Percentiles rank a stretch among this genome's conserved stretches.
Evolutionary conservation across 1,140 invertebrate species (phyloP).

Genomic region (Lordiphosa stackelbergi): DNA sequence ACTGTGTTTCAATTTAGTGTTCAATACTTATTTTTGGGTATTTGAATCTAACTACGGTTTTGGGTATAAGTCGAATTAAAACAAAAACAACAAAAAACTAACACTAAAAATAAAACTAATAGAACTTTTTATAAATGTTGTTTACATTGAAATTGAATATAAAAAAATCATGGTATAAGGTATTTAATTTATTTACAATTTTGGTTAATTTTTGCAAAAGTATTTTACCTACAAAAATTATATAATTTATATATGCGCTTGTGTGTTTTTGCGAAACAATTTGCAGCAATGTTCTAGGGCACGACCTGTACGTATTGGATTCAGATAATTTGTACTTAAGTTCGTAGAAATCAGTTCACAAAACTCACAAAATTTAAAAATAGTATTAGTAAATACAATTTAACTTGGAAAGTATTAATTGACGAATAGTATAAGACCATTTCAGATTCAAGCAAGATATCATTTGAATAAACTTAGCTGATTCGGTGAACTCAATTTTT

Average conservation of each 20-base stretch:
- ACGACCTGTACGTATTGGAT: too few relatives aligned
- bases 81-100: conserved; percentile 39
- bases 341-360: too few relatives aligned
- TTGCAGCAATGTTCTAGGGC: conserved; percentile 36
- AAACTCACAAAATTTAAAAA: too few relatives aligned
- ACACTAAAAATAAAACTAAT: conserved; percentile 43
- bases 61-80: conserved; percentile 39
- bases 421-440: too few relatives aligned
- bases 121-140: conserved; percentile 34
- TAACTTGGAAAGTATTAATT: too few relatives aligned
- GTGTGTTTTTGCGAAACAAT: conserved; percentile 66
- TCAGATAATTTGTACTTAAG: too few relatives aligned
- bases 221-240: conserved; percentile 22
- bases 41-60: conserved; percentile 51
- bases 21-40: conserved; percentile 33
- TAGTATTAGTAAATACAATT: too few relatives aligned
- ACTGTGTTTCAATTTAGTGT: conserved; percentile 25
- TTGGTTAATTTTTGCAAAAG: conserved; percentile 67
- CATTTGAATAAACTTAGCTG: too few relatives aligned
- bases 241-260: conserved; percentile 50
- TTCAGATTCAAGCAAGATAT: too few relatives aligned
- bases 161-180: conserved; percentile 45
- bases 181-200: conserved; percentile 44
- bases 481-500: too few relatives aligned
- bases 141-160: conserved; percentile 22